Base-by-base conservation (phyloP, 2,888 invertebrate species). In the Heliconius ethilla region DNA sequence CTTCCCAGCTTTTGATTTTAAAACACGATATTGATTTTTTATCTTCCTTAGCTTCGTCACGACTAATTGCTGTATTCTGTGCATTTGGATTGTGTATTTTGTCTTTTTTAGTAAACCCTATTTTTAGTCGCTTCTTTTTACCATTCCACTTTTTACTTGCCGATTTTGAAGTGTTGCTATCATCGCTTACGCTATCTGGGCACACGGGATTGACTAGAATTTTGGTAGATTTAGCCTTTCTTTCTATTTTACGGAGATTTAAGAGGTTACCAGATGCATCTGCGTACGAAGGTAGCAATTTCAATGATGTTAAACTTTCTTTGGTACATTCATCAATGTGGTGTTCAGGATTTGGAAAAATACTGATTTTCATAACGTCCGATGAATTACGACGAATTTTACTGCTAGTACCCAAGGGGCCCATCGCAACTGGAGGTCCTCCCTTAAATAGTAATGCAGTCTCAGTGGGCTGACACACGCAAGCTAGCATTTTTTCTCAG, bases 401-500 rank as follows among this genome's bases (percentile, higher is more conserved):
- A 89, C 89, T 85, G 86, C 90, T 88, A 85, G 93, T 86, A 86
- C 94, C 89, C 85, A 95, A 88, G 91, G 95, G 92, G 87, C 95
- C 94, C 95, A 94, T 92, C 87, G 95, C 87, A 87, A 95, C 87
- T 86, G 95, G 92, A 85, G 93, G 91, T 85, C 94, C 94, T 87
- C 94, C 94, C 89, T 93, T 93, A 87, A 93, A 94, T 80, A 95
- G 88, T 85, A 95, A 87, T 77, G 94, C 94, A 82, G 95, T 95
- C 86, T 96, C 96, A 83, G 95, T 92, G 81, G 96, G 96, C 88
- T 96, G 96, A 89, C 96, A 96, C 84, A 96, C 96, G 92, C 96
- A 96, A 86, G 96, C 96, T 93, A 96, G 92, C 96, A 96, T 96
- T 91, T 92, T 95, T 83, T 89, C 87, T 82, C 80, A 79, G 84